phyloP scores from a whole-genome alignment of 2,113 vertebrate genomes.

The Ictalurus punctatus region DNA sequence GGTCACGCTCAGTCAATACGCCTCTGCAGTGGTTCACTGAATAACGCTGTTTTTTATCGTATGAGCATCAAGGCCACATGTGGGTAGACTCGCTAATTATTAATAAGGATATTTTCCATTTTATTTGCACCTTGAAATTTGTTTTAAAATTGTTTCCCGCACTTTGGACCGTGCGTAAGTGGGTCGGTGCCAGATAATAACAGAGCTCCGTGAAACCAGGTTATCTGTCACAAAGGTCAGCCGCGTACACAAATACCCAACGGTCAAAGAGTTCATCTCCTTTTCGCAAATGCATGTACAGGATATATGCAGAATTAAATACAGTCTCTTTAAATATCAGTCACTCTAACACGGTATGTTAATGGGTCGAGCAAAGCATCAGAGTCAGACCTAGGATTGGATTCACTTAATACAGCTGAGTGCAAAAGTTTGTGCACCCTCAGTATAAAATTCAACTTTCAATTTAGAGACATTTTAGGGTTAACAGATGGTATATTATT shows the following conservation, averaged over 20 bases:
- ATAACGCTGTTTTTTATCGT: conserved; percentile 41
- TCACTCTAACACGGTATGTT: not conserved
- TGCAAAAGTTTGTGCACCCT: not conserved
- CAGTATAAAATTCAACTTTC: not conserved
- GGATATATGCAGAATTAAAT: not conserved
- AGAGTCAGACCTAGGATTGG: not conserved
- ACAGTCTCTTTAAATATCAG: not conserved
- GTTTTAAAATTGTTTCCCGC: conserved; percentile 51
- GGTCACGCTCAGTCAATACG: conserved; percentile 2
- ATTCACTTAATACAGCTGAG: not conserved
- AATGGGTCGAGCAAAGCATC: not conserved
- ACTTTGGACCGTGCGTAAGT: conserved; percentile 51
- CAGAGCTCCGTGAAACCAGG: conserved; percentile 25
- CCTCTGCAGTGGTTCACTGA: conserved; percentile 31
- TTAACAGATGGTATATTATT: not conserved
- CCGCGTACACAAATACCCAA: not conserved
- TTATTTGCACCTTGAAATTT: conserved; percentile 59
- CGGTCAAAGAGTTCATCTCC: conserved; percentile 20
- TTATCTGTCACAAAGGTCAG: conserved; percentile 52
- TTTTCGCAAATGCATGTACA: not conserved
- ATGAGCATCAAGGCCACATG: conserved; percentile 46
- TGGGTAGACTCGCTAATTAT: conserved; percentile 57
- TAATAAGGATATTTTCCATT: conserved; percentile 56
- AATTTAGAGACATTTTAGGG: not conserved
- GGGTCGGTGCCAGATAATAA: conserved; percentile 32